phyloP scores from a whole-genome alignment of 2,797 vertebrate species.

The Eleutherodactylus coqui region DNA sequence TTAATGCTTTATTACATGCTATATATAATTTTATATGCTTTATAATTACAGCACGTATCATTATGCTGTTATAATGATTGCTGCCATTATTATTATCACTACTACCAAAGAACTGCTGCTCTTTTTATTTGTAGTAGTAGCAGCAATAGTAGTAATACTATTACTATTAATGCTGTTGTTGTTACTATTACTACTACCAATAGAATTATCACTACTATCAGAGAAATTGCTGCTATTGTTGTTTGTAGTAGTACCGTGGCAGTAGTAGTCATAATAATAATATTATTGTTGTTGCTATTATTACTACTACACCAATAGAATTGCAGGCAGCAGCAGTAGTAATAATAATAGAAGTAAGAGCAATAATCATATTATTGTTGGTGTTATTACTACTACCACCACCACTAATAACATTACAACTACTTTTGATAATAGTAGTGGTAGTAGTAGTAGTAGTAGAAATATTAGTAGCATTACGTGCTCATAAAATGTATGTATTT shows the following conservation, averaged over 20 bases:
- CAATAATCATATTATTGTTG: neutral
- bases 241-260: too few species aligned
- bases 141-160: neutral
- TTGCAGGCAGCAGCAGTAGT: too few species aligned
- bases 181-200: neutral
- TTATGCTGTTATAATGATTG: neutral
- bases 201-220: neutral
- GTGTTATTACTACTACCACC: neutral
- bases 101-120: neutral
- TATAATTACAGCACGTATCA: conserved; percentile 4
- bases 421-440: too few species aligned
- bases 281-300: too few species aligned
- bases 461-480: too few species aligned
- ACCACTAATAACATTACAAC: too few species aligned
- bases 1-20: conserved; percentile 22
- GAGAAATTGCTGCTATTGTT: neutral
- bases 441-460: too few species aligned
- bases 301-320: too few species aligned
- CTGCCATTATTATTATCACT: neutral
- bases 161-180: neutral
- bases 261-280: too few species aligned
- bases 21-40: neutral
- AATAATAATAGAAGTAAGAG: neutral
- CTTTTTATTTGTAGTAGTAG: neutral
- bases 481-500: too few species aligned